Evolutionary conservation across 2,888 invertebrate species (phyloP), one percentile per base, ranked within the genome.

Genomic region (Girardia tigrina): DNA sequence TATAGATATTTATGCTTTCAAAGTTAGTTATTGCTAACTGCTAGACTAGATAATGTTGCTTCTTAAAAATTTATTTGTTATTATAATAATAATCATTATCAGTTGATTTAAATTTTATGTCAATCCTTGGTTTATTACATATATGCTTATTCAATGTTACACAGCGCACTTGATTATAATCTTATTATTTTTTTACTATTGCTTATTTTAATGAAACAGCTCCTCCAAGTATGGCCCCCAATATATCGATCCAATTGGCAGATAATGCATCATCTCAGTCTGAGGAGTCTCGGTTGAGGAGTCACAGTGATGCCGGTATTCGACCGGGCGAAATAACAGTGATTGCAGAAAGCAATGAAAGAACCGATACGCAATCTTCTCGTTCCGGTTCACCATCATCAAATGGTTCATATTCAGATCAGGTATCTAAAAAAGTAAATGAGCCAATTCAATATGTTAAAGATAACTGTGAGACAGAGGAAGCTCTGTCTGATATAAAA

Each of bases 261-360:
- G 56, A 56, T 6, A 56, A 56, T 16, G 23, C n/a, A 16, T n/a
- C 6, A 16, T 2, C n/a, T 56, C 56, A 56, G 23, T 6, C 2
- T 56, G 56, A 56, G 23, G 56, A 56, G n/a, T 56, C 56, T 56
- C 56, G 56, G 4, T 56, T 56, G n/a, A 56, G 56, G 23, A 56
- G 56, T 56, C 56, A 56, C n/a, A 56, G 56, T 56, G 56, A 56
- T 56, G 56, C 56, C 2, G 56, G 56, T 56, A 6, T 56, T 4
- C n/a, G 56, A n/a, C 56, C 56, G 4, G 56, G 56, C 23, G 56
- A 56, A 56, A 56, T 56, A 20, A 56, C 56, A 6, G 56, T 23
- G n/a, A 56, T 56, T 12, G 23, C 8, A 20, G 56, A 56, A 56
- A 12, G 56, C 23, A 56, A 12, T 56, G 56, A 56, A 56, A 56